Evolutionary conservation across 2,113 vertebrate genomes (phyloP), one percentile per base, ranked within the genome.

Genomic region (Sclerurus mexicanus): DNA sequence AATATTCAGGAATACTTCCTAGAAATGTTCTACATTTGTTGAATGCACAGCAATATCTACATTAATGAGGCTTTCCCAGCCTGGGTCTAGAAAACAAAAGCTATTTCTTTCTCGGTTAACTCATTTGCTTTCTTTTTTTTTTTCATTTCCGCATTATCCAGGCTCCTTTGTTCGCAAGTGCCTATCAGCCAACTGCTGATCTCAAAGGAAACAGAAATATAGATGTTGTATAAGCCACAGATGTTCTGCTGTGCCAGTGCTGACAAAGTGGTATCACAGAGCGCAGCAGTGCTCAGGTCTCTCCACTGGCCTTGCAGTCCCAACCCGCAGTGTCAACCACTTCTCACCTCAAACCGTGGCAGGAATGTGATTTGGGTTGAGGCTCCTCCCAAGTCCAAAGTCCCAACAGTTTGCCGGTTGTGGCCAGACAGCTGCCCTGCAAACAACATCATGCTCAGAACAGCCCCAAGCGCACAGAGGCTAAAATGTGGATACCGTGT

Each of bases 291-390:
- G 49, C 60, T 88, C 58, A 49, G 23, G 33, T 52, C 75, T 80
- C 79, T 58, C 24, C 30, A 60, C 16, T 7, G 8, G 67, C 67
- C 44, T 24, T 44, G 39, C 37, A 66, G 28, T 56, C 79, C 69
- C 68, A 89, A 37, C 28, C 27, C 27, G 1, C 8, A 28, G 22
- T 88, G 44, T 27, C 28, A 63, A 62, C 82, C 59, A 72, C 47
- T 90, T 85, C 97, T 98, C 91, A 99, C 99, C 99, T 98, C 98
- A 91, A 98, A 98, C 74, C 97, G 98, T 6, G 99, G 99, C 90
- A 99, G 98, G 92, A 99, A 99, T 2, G 99, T 99, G 97, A 99
- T 99, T 92, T 99, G 99, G 42, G 99, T 99, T 67, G 99, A 99
- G 93, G 99, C 99, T 89, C 99, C 99, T 69, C 99, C 99, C 93